Conservation (phyloP, 2,113 vertebrate genomes). For the Hystrix cristata region DNA sequence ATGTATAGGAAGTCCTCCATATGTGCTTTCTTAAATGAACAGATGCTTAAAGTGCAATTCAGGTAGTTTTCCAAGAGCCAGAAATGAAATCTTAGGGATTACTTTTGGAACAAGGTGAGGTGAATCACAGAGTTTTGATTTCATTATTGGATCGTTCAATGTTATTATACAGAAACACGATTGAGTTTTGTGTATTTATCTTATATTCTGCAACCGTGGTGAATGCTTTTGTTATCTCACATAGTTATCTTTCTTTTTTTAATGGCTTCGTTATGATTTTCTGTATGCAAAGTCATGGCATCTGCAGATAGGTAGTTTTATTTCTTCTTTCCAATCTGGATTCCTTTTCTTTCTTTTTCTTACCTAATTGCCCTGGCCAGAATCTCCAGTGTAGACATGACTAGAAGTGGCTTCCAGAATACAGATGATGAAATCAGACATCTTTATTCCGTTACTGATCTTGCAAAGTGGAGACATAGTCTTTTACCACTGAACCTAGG, state of each 20-base stretch:
- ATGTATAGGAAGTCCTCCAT: not conserved
- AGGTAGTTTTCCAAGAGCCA: not conserved
- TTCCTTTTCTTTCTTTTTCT: constrained; percentile 34
- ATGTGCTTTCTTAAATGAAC: not conserved
- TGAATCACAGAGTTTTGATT: constrained; percentile 12
- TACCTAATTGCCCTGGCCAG: not conserved
- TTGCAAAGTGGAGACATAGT: not conserved
- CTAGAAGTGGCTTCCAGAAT: not conserved
- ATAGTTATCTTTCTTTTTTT: not conserved
- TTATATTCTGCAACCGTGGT: not conserved
- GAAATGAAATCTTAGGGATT: not conserved
- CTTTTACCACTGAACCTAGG: not conserved
- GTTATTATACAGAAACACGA: not conserved
- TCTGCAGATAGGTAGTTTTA: constrained; percentile 14
- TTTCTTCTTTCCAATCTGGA: not conserved
- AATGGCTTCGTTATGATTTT: constrained; percentile 18
- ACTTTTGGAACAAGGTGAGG: not conserved
- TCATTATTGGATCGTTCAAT: not conserved
- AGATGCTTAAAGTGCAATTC: not conserved
- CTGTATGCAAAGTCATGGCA: not conserved
- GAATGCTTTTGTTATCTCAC: not conserved
- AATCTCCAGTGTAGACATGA: not conserved
- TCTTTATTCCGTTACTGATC: not conserved
- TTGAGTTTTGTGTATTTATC: constrained; percentile 9
- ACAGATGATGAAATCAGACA: not conserved